Evolutionary conservation across 2,113 vertebrate species (phyloP), one percentile per base, ranked within the genome.

Genomic region (Epinephelus fuscoguttatus): DNA sequence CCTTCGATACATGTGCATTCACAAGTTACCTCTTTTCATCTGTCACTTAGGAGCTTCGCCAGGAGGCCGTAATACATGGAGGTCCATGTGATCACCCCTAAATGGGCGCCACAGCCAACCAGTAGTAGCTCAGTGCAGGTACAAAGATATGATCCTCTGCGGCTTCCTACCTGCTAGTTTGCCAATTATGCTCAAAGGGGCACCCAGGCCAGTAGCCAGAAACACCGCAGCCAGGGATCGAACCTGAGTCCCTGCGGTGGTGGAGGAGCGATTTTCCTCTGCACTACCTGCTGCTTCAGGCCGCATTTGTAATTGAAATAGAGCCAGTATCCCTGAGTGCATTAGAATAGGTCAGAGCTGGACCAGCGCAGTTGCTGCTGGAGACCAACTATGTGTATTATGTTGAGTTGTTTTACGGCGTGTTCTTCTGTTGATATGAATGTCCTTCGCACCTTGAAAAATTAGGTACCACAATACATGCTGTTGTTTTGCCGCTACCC

Each of bases 271-370:
- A 78, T 79, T 75, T 78, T 55, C 7, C 19, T 77, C 40, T 70
- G 45, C 60, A 72, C 53, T 47, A 61, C 25, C 40, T 23, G 12
- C 62, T 7, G 47, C 81, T 83, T 76, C 72, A 70, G 84, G 87
- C 81, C 69, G 57, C 57, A 75, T 85, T 82, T 82, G 71, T 81
- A 89, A 85, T 86, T 87, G 52, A 76, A 88, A 76, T 45, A 49
- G 55, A 83, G 60, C 78, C 67, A 75, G 80, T 49, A 75, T 82
- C 80, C 71, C 61, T 90, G 19, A n/a, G 40, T 78, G 76, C 33
- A 60, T 84, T 70, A 37, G 68, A 81, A 81, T 12, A 83, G 82
- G 82, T 86, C 79, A 87, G 76, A 84, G 55, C 59, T 77, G 59
- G 61, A 89, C 81, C 59, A 70, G 30, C 19, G 18, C 57, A 74